These are phyloP conservation scores for Sander lucioperca DNA, from an alignment of 2,113 vertebrate species.

Conservation along the genomic window DNA sequence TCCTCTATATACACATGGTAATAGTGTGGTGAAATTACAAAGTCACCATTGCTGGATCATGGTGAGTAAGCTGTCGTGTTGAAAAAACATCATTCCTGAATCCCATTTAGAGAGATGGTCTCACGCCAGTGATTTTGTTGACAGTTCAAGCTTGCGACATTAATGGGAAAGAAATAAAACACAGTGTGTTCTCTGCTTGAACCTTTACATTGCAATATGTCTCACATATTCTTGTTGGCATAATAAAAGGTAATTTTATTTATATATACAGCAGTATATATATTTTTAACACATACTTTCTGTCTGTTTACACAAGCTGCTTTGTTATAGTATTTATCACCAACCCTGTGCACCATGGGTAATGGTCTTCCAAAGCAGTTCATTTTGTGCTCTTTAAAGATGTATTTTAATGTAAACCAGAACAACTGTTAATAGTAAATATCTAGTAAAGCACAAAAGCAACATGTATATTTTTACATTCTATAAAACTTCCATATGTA, in stretches of 20 bases:
- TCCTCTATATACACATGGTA: not conserved
- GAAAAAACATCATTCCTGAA: slow-evolving; percentile 14
- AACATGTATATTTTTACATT: slow-evolving; percentile 38
- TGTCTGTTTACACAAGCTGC: not conserved
- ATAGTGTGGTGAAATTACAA: not conserved
- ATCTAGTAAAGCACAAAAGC: slow-evolving; percentile 9
- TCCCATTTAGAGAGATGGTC: slow-evolving; percentile 25
- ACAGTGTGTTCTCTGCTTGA: not conserved
- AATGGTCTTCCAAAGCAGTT: not conserved
- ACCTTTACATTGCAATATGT: not conserved
- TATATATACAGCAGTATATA: no score
- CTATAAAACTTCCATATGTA: slow-evolving; percentile 47
- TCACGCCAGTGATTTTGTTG: not conserved
- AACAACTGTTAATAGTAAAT: slow-evolving; percentile 19
- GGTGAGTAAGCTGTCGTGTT: slow-evolving; percentile 16
- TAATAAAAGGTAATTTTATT: not conserved
- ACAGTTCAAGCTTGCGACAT: slow-evolving; percentile 12
- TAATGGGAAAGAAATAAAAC: not conserved
- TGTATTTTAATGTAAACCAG: slow-evolving; percentile 1
- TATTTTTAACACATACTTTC: not conserved
- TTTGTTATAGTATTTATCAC: not conserved
- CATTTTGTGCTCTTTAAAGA: not conserved
- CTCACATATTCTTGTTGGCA: not conserved
- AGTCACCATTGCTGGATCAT: not conserved
- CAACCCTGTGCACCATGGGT: not conserved